Base-by-base conservation (phyloP, 2,797 vertebrate genomes). In the Enteromius treurensis region DNA sequence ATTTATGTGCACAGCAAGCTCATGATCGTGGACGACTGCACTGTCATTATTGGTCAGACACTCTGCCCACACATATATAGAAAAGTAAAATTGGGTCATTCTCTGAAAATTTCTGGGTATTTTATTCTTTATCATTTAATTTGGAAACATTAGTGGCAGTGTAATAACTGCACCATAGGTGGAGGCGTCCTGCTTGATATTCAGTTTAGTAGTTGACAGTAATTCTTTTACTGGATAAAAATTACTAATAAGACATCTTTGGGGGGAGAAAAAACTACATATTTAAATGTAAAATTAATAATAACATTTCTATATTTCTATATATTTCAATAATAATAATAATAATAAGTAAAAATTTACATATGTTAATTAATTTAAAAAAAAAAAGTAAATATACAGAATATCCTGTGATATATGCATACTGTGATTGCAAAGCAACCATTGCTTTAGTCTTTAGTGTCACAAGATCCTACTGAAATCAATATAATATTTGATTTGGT, bases 1-100 rank as follows among this genome's bases (percentile, higher is more conserved):
- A 89, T 90, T 84, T 90, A 91, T 45, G 85, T 90, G 84, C 91
- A 89, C 88, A 91, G 88, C 88, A 86, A 92, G 86, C 90, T 86
- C 83, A 90, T 87, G 83, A 86, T 82, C 21, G 88, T 88, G 75
- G 88, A 90, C 74, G 92, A 91, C 85, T 79, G 86, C 80, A 80
- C 89, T 77, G 89, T 89, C 88, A 90, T 91, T 76, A 87, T 82
- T 23, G 80, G 88, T 86, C 79, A 89, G 90, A 60, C 70, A 68
- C 14, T 53, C 53, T 75, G 34, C 70, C 47, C 70, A 71, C 67
- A 71, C 23, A 74, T 19, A 55, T 29, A 37, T 19, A n/a, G 2
- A 49, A 34, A 47, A 49, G n/a, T 42, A 21, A 32, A 17, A 29
- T 47, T 14, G 74, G 34, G n/a, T 42, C 4, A 19, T 77, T 47